Evolutionary conservation across 2,113 vertebrate genomes (phyloP), one percentile per base, ranked within the genome.

Genomic region (Hepsetus odoe): DNA sequence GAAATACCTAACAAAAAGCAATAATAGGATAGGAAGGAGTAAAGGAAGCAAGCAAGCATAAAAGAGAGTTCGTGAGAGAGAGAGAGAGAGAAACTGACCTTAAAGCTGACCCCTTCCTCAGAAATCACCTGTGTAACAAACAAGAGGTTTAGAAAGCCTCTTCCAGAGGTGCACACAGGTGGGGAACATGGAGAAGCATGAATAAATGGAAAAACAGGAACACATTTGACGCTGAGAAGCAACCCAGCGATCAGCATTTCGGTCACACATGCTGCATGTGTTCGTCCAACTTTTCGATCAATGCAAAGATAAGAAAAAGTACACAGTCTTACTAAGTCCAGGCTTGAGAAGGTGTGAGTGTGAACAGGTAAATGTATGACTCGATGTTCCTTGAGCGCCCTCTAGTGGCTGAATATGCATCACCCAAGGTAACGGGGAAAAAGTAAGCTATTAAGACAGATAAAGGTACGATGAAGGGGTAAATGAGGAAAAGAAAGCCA

Each of bases 41-140:
- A 10, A 66, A 53, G 38, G 33, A 38, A 24, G 11, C 14, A 13
- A 56, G 74, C 74, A 76, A 35, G 24, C 7, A 75, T 5, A 13
- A 64, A 16, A 26, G 28, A 26, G 33, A 75, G 33, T 64, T 18
- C 65, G 51, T 66, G 35, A 70, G 42, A 80, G 76, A 85, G 79
- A 80, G 70, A 87, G 81, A 56, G 74, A 86, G 86, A 86, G 83
- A 85, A 91, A 94, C 93, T 94, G 90, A 94, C 93, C 93, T 94
- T 94, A 92, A 94, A 93, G 92, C 92, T 92, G 92, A 94, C 91
- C 88, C 89, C 93, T 92, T 94, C 93, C 91, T 94, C 91, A 91
- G 93, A 93, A 91, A 93, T 93, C 88, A 93, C 93, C 93, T 94
- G 93, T 79, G 88, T 92, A 91, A 93, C 91, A 94, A 90, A 94